These are phyloP conservation scores for Lissonota sp. DNA, from an alignment of 2,888 invertebrate genomes.

Conservation along the genomic window DNA sequence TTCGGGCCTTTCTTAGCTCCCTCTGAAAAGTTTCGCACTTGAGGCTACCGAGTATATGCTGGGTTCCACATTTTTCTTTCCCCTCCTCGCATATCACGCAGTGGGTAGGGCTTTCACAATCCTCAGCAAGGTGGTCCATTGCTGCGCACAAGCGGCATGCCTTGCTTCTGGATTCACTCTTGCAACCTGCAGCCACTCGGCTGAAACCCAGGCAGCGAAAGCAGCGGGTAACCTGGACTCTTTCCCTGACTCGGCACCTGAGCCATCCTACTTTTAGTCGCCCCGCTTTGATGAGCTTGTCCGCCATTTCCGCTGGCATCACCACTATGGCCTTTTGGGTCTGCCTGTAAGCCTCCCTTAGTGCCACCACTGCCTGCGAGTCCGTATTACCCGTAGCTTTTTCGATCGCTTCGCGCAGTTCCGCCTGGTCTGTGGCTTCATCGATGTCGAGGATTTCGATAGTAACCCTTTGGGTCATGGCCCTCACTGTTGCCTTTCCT, in stretches of 20 bases:
- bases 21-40: conserved; percentile 11
- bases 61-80: neutral
- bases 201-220: conserved; percentile 21
- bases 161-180: conserved; percentile 10
- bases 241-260: conserved; percentile 26
- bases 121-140: conserved; percentile 8
- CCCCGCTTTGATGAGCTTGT: conserved; percentile 12
- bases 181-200: conserved; percentile 2
- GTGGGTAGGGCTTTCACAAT: neutral
- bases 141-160: conserved; percentile 8
- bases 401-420: conserved; percentile 8
- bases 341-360: neutral
- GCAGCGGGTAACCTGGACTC: conserved; percentile 12
- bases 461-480: conserved; percentile 22
- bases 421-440: conserved; percentile 19
- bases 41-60: conserved; percentile 24
- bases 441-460: conserved; percentile 42
- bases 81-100: conserved; percentile 17
- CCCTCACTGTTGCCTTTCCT: conserved; percentile 7
- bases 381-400: neutral
- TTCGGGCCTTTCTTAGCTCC: conserved; percentile 8
- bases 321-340: conserved; percentile 12
- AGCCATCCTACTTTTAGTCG: conserved; percentile 29
- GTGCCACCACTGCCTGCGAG: neutral
- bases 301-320: conserved; percentile 19